These are phyloP conservation scores for Monoplex corrugatus DNA, from an alignment of 2,888 invertebrate genomes.

Conservation along the genomic window DNA sequence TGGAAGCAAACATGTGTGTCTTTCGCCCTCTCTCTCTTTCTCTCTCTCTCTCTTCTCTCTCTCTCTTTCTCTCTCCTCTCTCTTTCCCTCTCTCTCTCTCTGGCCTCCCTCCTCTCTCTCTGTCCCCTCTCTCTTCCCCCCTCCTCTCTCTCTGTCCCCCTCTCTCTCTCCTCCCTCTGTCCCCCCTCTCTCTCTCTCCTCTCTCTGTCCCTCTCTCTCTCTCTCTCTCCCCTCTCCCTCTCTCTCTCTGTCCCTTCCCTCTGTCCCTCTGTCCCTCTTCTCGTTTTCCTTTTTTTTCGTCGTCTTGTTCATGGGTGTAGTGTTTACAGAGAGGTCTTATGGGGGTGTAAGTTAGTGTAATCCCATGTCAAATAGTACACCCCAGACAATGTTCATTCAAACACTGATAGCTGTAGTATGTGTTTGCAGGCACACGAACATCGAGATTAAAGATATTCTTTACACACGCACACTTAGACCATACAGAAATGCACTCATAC, in stretches of 20 bases:
- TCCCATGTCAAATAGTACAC: too few relatives aligned
- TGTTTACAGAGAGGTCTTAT: too few relatives aligned
- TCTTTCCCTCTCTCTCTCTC: slow-evolving; percentile 4
- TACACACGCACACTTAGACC: too few relatives aligned
- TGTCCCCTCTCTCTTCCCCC: background rate
- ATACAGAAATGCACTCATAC: too few relatives aligned
- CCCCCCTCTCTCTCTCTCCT: background rate
- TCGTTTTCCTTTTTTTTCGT: background rate
- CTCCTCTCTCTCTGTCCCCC: background rate
- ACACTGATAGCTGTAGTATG: too few relatives aligned
- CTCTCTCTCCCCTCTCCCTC: background rate
- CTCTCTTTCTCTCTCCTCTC: background rate
- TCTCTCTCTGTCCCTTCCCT: background rate
- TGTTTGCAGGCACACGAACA: background rate
- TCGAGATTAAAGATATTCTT: background rate
- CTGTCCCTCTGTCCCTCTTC: background rate
- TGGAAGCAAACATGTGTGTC: too few relatives aligned
- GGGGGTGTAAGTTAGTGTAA: too few relatives aligned
- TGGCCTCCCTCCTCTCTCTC: background rate
- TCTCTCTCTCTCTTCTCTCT: too few relatives aligned
- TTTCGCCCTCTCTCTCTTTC: too few relatives aligned
- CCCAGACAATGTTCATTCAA: too few relatives aligned
- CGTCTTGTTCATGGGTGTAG: background rate
- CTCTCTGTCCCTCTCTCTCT: background rate
- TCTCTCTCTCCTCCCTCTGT: background rate